Base-by-base conservation (phyloP, 2,113 vertebrate species). In the Mustela lutreola region DNA sequence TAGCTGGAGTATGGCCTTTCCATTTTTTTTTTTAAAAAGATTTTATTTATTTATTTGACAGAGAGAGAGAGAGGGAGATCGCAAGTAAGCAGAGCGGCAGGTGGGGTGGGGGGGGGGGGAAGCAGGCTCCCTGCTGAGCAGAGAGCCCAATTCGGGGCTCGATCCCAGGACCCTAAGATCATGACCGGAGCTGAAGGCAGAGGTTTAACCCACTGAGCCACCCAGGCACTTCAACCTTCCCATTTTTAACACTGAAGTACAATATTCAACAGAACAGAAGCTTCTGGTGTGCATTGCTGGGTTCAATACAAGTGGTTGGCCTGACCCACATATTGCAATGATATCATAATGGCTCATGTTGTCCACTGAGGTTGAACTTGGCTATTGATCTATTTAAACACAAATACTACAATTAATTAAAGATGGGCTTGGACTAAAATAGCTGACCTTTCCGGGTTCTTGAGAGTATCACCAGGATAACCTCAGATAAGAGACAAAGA, bases 321-420 rank as follows among this genome's bases (percentile, higher is more conserved):
- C 97, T 98, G 97, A 96, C 93, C 50, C 84, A 97, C 93, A 62
- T 96, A 97, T 60, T 97, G 60, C 95, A 97, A 75, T 73, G 96
- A 97, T 97, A 83, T 65, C 26, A 39, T 97, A 98, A 98, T 97
- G 97, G 97, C 91, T 98, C 81, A 96, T 39, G 36, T 86, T 84
- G 95, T 80, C 76, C 93, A 3, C 8, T 98, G 98, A 98, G 98
- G 98, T 98, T 96, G 97, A 98, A 98, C 91, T 94, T 86, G 39
- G 92, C 16, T 94, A 98, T 98, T 96, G 98, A 98, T 98, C 95
- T 45, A 10, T 94, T 97, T 95, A 95, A 97, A 97, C 95, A 97
- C 90, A 98, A 98, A 97, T 94, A 94, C 96, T 97, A 98, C 97
- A 97, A 97, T 98, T 98, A 98, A 98, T 98, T 98, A 98, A 96